These are phyloP conservation scores for Lasioglossum morio DNA, from an alignment of 2,888 invertebrate genomes.

Conservation along the genomic window DNA sequence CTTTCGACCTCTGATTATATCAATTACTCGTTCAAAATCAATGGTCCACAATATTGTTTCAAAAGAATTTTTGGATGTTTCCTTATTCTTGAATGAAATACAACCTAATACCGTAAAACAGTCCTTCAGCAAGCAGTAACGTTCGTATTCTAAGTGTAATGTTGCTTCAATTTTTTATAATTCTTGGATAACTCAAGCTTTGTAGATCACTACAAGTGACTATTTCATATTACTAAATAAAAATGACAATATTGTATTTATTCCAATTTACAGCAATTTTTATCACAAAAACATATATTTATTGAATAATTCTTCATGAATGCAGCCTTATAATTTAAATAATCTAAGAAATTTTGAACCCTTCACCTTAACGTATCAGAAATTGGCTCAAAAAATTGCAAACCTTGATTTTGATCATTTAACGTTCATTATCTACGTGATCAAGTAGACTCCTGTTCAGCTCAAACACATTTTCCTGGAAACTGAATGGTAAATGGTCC, in stretches of 20 bases:
- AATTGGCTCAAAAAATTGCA: background rate
- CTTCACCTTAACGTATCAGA: background rate
- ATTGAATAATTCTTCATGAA: background rate
- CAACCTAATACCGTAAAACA: background rate
- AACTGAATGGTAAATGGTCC: background rate
- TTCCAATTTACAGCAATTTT: background rate
- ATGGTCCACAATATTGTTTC: background rate
- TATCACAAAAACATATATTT: background rate
- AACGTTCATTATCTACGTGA: background rate
- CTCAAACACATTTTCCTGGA: background rate
- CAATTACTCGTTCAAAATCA: background rate
- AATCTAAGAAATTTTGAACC: background rate
- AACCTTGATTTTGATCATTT: background rate
- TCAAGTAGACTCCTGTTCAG: background rate
- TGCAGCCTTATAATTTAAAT: background rate
- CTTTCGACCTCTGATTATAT: background rate
- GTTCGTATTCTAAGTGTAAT: too few relatives aligned
- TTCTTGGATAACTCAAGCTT: background rate
- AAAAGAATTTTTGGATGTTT: background rate
- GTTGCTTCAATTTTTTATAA: background rate
- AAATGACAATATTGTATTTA: background rate
- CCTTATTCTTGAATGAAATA: background rate
- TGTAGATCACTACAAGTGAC: background rate
- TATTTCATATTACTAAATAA: background rate
- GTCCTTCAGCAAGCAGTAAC: too few relatives aligned